These are phyloP conservation scores for Ictidomys tridecemlineatus DNA, from an alignment of 2,113 vertebrate genomes.

Conservation along the genomic window DNA sequence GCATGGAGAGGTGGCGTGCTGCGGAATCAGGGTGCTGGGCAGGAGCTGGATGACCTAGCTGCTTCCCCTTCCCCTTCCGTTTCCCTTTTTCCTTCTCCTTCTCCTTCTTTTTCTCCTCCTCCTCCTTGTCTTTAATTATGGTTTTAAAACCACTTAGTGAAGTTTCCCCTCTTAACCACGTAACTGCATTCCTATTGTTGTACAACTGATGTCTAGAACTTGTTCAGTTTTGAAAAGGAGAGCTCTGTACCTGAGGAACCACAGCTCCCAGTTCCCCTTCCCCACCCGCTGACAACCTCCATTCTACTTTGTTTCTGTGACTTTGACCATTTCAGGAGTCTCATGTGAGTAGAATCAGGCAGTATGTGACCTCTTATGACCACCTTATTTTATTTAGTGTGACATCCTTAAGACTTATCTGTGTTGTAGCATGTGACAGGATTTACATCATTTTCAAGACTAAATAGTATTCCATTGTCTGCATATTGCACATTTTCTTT, in stretches of 20 bases:
- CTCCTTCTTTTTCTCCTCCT: too few relatives aligned
- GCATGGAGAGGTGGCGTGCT: background rate
- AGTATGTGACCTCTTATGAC: background rate
- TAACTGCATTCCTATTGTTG: background rate
- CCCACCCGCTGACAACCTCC: background rate
- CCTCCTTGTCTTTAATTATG: background rate
- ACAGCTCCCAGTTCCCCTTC: accelerated
- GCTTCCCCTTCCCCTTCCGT: background rate
- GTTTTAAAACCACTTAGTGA: constrained; percentile 36
- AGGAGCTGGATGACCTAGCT: background rate
- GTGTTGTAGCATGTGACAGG: background rate
- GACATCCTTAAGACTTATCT: background rate
- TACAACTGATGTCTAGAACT: background rate
- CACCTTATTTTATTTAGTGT: background rate
- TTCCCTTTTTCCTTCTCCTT: background rate
- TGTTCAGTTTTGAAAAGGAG: background rate
- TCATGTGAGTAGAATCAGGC: background rate
- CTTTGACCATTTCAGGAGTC: background rate
- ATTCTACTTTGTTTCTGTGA: background rate
- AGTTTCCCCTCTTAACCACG: constrained; percentile 8
- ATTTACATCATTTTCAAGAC: background rate
- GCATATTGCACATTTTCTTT: background rate
- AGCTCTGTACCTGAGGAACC: background rate
- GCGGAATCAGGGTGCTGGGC: background rate
- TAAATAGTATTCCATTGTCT: background rate